Evolutionary conservation across 2,888 invertebrate genomes (phyloP).

Genomic region (Tetranychus piercei): DNA sequence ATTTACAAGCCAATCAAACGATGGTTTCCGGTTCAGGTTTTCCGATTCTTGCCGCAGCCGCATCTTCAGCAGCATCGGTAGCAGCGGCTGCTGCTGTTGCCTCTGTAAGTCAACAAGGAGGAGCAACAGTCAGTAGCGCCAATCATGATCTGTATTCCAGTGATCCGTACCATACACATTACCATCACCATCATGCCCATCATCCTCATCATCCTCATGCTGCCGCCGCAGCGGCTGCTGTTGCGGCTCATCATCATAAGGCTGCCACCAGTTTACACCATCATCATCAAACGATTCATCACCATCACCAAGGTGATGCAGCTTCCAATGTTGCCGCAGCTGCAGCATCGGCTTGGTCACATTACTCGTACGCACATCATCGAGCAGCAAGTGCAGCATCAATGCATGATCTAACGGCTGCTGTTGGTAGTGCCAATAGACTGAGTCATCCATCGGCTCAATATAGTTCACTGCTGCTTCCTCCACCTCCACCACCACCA

Average conservation of each 20-base stretch:
- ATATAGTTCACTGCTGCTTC: conserved; percentile 10
- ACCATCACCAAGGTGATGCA: not conserved
- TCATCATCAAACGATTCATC: not conserved
- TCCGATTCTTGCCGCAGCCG: too few species aligned
- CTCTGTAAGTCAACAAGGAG: too few species aligned
- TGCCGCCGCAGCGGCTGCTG: not conserved
- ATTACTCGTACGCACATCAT: conserved; percentile 4
- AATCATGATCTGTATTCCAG: too few species aligned
- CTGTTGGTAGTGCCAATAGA: not conserved
- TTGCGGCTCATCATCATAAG: not conserved
- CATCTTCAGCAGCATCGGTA: too few species aligned
- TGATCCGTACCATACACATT: too few species aligned
- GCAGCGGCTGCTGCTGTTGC: too few species aligned
- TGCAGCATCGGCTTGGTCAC: not conserved
- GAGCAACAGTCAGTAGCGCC: too few species aligned
- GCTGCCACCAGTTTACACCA: not conserved
- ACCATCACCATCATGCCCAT: not conserved
- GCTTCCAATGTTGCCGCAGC: not conserved
- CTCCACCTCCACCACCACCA: not conserved
- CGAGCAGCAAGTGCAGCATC: not conserved
- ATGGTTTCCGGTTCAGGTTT: too few species aligned
- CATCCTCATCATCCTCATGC: not conserved
- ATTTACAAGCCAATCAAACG: too few species aligned
- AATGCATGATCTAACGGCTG: conserved; percentile 2
- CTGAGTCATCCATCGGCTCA: not conserved